Conservation (phyloP, 2,113 vertebrate species). For the Pseudorasbora parva region DNA sequence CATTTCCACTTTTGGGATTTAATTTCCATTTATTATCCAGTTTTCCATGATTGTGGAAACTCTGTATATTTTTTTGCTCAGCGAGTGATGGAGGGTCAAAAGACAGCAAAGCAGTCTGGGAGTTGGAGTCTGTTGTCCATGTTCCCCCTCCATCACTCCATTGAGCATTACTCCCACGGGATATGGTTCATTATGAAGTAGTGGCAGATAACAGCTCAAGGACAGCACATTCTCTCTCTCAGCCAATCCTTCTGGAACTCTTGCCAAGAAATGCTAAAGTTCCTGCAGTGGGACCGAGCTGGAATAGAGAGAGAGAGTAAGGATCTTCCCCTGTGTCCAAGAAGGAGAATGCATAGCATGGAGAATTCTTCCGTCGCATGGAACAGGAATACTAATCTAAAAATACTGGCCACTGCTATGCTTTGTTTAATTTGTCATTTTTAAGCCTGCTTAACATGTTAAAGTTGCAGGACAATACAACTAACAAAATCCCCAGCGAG, state of each 20-base stretch:
- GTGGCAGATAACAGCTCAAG: constrained; percentile 34
- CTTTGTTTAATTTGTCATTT: background rate
- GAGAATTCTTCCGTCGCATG: background rate
- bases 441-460: background rate
- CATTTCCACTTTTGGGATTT: background rate
- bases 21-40: background rate
- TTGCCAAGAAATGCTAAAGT: constrained; percentile 38
- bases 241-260: constrained; percentile 31
- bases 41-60: background rate
- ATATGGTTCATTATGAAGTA: constrained; percentile 32
- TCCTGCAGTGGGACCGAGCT: constrained; percentile 12
- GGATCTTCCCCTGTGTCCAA: background rate
- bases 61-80: background rate
- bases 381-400: background rate
- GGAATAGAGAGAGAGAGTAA: constrained; percentile 13
- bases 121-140: constrained; percentile 14
- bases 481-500: background rate
- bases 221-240: constrained; percentile 39
- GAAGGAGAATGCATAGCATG: background rate
- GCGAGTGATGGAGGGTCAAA: background rate
- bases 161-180: constrained; percentile 28
- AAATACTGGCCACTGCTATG: background rate
- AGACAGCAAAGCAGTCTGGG: constrained; percentile 30
- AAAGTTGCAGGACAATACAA: background rate
- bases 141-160: background rate